Conservation (phyloP, 1,140 invertebrate genomes). For the Drosophila tani region DNA sequence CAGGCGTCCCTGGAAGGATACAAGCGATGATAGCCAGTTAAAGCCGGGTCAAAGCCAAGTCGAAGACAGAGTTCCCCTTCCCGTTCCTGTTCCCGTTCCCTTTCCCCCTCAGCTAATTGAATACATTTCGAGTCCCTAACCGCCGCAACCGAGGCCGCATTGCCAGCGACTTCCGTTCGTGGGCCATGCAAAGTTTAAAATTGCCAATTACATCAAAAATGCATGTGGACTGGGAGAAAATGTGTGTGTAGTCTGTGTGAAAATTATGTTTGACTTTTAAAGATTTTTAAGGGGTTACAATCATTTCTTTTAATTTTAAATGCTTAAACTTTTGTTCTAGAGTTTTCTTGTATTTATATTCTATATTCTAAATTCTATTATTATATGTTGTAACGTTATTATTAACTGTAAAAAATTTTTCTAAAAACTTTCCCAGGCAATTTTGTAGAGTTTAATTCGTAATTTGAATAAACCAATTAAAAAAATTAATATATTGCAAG, state of each 20-base stretch:
- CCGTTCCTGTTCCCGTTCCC: not conserved
- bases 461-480: not conserved
- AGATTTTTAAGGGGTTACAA: not conserved
- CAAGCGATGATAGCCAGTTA: conserved; percentile 4
- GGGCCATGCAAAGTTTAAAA: conserved; percentile 74
- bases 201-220: conserved; percentile 83
- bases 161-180: conserved; percentile 62
- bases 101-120: conserved; percentile 60
- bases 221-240: conserved; percentile 51
- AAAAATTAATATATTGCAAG: not conserved
- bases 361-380: too few relatives aligned
- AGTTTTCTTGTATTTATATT: too few relatives aligned
- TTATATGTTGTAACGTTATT: too few relatives aligned
- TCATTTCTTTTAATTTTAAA: too few relatives aligned
- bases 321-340: too few relatives aligned
- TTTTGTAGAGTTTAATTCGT: not conserved
- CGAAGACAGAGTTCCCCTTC: not conserved
- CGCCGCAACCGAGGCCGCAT: conserved; percentile 28
- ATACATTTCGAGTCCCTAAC: conserved; percentile 58
- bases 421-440: not conserved
- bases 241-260: not conserved
- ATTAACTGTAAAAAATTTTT: too few relatives aligned
- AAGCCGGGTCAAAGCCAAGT: conserved; percentile 1
- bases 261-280: not conserved
- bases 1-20: conserved; percentile 90